Evolutionary conservation across 2,797 vertebrate genomes (phyloP).

Genomic region (Eulemur albifrons): DNA sequence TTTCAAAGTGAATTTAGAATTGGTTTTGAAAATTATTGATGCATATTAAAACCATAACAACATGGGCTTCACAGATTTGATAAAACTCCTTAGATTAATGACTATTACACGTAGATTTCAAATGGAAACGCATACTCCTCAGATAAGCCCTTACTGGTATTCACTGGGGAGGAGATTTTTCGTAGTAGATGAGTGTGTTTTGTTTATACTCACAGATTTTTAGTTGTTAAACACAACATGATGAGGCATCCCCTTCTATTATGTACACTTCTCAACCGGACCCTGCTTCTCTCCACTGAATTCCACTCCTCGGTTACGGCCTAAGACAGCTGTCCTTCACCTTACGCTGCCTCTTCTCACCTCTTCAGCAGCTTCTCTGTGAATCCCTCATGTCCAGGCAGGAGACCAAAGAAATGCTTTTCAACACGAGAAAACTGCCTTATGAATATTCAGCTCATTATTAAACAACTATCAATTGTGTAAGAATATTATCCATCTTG

Average conservation of each 20-base stretch:
- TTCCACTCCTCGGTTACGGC: neutral
- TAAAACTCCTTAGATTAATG: neutral
- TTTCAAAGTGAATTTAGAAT: conserved; percentile 43
- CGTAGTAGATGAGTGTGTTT: neutral
- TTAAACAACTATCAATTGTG: neutral
- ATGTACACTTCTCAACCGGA: neutral
- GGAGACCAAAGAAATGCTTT: neutral
- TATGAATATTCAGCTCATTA: neutral
- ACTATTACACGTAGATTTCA: neutral
- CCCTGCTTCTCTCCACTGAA: neutral
- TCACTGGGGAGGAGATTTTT: neutral
- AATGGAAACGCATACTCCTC: neutral
- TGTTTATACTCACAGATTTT: neutral
- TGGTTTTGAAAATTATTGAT: conserved; percentile 6
- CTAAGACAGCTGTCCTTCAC: neutral
- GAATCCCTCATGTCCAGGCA: neutral
- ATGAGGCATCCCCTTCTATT: neutral
- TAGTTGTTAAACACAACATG: conserved; percentile 21
- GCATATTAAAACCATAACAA: neutral
- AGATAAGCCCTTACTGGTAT: neutral
- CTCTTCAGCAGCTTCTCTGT: neutral
- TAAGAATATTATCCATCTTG: neutral
- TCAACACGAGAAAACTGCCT: neutral
- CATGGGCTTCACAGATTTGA: neutral
- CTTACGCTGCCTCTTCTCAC: neutral